phyloP scores from a whole-genome alignment of 2,113 vertebrate species.

The Zosterops hypoxanthus region DNA sequence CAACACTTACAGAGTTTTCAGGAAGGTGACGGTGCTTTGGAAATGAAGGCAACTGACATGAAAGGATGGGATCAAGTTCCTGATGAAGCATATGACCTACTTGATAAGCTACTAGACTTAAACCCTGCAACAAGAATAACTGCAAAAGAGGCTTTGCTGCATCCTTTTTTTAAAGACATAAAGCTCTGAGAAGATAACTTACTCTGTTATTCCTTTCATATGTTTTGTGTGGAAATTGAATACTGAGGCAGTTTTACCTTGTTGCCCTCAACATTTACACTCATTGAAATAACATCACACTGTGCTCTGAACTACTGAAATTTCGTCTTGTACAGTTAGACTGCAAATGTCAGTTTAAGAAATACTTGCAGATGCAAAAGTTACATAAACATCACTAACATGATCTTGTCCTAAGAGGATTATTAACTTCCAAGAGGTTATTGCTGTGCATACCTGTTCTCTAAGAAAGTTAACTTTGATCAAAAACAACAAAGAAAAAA shows the following conservation, averaged over 20 bases:
- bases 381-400: background rate
- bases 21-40: constrained; percentile 11
- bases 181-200: constrained; percentile 26
- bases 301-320: constrained; percentile 33
- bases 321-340: background rate
- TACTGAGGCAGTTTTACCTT: background rate
- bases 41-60: constrained; percentile 2
- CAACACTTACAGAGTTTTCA: background rate
- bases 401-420: background rate
- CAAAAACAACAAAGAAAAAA: background rate
- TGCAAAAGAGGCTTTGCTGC: constrained; percentile 84
- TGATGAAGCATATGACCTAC: constrained; percentile 89
- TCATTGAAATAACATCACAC: background rate
- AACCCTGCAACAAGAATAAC: constrained; percentile 92
- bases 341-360: background rate
- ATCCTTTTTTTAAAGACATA: constrained; percentile 86
- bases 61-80: constrained; percentile 88
- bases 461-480: constrained; percentile 2
- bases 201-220: background rate
- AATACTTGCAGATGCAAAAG: background rate
- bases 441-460: background rate
- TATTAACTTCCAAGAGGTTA: background rate
- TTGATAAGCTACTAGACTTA: constrained; percentile 92
- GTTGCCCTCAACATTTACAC: background rate
- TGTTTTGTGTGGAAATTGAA: background rate